Evolutionary conservation across 2,888 invertebrate genomes (phyloP), one percentile per base, ranked within the genome.

Genomic region (Calliopum simillimum): DNA sequence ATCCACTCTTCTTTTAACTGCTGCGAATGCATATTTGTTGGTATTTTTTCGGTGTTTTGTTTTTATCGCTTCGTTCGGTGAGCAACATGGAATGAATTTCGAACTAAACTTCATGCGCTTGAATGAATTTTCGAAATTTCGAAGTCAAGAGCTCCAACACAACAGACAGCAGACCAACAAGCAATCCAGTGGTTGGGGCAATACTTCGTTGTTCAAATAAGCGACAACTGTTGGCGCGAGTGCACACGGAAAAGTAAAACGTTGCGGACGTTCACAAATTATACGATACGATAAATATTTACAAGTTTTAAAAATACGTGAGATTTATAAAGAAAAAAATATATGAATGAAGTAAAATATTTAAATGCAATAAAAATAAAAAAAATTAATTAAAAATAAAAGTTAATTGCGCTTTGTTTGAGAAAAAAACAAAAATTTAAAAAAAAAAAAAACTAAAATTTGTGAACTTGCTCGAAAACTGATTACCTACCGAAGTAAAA

Each of bases 141-240:
- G 59, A 19, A 68, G 53, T 53, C 33, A 6, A 33, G 33, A 33
- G 47, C 25, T 14, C 59, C 59, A 59, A 59, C 59, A 43, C 43
- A 21, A 33, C 51, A 2, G 5, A 13, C 55, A 13, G 12, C 55
- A 8, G 11, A 16, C n/a, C 53, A n/a, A 55, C 55, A n/a, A 4
- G 25, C 56, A 21, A n/a, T 16, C 51, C 53, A 53, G 11, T 43
- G 43, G 44, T 14, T 44, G 66, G 53, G 41, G 23, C 19, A 44
- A 53, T 19, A 13, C 23, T 44, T 44, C 44, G 51, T 47, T 61
- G 53, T 70, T 76, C 76, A 79, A 78, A 78, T 73, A 78, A 76
- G 76, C 72, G 74, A 74, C 76, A 71, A 76, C 78, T 77, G 77
- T 77, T 74, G 74, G 75, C 74, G 77, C 75, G 76, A 74, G 73